A percentile compares a stretch with the other conserved stretches of the same genome.
phyloP scores from a whole-genome alignment of 2,888 invertebrate species.

The Drosophila buzzatii region DNA sequence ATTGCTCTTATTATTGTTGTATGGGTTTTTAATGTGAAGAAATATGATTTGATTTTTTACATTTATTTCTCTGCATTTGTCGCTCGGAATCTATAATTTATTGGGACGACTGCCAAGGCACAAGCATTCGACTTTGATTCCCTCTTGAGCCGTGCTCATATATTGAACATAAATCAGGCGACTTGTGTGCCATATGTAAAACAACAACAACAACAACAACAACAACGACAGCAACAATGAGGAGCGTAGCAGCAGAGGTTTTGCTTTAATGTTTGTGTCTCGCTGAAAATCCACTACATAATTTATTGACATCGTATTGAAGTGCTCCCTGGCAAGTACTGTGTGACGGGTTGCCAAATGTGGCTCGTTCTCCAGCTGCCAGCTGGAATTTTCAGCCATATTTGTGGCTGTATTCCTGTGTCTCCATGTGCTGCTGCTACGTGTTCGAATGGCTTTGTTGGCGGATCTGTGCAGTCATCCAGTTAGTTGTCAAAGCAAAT shows the following conservation, averaged over 20 bases:
- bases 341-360: slow-evolving; percentile 51
- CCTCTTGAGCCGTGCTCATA: slow-evolving; percentile 54
- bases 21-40: slow-evolving; percentile 72
- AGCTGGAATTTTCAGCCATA: slow-evolving; percentile 48
- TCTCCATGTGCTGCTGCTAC: slow-evolving; percentile 9
- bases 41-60: slow-evolving; percentile 79
- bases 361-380: slow-evolving; percentile 59
- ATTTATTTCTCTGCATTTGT: slow-evolving; percentile 67
- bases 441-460: not conserved
- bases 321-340: slow-evolving; percentile 52
- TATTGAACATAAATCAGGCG: slow-evolving; percentile 75
- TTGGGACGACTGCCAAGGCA: slow-evolving; percentile 43
- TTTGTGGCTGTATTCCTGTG: slow-evolving; percentile 27
- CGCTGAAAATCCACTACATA: slow-evolving; percentile 74
- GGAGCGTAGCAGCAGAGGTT: slow-evolving; percentile 42
- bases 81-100: slow-evolving; percentile 67
- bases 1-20: slow-evolving; percentile 63
- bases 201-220: slow-evolving; percentile 11
- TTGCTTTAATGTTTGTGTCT: slow-evolving; percentile 37
- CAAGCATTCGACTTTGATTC: slow-evolving; percentile 50
- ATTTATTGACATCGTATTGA: slow-evolving; percentile 71
- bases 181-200: slow-evolving; percentile 66
- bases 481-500: slow-evolving; percentile 62
- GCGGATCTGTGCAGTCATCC: slow-evolving; percentile 28
- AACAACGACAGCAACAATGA: slow-evolving; percentile 2